Base-by-base conservation (phyloP, 2,888 invertebrate species). In the Drosophila recens region DNA sequence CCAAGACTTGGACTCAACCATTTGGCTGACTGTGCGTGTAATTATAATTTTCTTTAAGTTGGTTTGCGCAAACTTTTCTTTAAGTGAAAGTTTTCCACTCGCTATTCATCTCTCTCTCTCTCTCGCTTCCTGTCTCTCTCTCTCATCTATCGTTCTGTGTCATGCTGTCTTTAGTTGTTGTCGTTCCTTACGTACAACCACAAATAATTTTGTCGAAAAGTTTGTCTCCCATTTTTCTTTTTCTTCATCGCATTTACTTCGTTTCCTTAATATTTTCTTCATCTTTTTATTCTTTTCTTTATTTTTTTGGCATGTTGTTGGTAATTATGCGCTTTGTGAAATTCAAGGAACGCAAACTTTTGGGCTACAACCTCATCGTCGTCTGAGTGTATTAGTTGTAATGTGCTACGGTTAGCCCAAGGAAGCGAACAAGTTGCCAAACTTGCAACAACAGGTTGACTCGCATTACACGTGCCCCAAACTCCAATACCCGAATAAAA, bases 11-110 rank as follows among this genome's bases (percentile, higher is more conserved):
- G 56, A 64, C 57, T 56, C 46, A 68, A 72, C 46, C 69, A 79
- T 86, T 86, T 85, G 87, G 85, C 85, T 85, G 87, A 85, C 85
- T 85, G 87, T 85, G 86, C 87, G 87, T 86, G 87, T 86, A 87
- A 86, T 87, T 86, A 86, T 87, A 83, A 86, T 85, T 87, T 86
- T 87, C 84, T 78, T 80, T 87, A 85, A 85, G 84, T 85, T 82
- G 86, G 86, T 85, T 85, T 86, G 84, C 79, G 53, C 80, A 79
- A 85, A 85, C 82, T 86, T 85, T 86, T 79, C 84, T 85, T 85
- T 86, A 84, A 84, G 84, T 84, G 82, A 82, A 86, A 85, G 76
- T 85, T 85, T 83, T 67, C 67, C 79, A 78, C 72, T 78, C 75
- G 75, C 74, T 77, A 68, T 72, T 68, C 67, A 64, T 49, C 75